These are phyloP conservation scores for Achatina immaculata DNA, from an alignment of 1,140 invertebrate genomes.

Conservation along the genomic window DNA sequence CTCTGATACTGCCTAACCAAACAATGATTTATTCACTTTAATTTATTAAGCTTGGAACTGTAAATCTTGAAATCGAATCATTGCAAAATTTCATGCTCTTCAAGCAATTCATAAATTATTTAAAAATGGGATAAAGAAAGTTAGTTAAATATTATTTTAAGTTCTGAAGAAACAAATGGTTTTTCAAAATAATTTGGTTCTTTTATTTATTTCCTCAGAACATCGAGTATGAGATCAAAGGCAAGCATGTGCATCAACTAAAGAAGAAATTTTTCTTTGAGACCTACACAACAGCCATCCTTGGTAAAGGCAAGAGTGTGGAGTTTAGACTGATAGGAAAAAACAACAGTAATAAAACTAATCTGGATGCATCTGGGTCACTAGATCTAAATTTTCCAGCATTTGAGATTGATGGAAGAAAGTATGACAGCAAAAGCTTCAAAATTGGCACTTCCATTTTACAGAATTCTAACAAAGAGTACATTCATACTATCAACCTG, in stretches of 20 bases:
- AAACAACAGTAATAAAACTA: constrained; percentile 10
- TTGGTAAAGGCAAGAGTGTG: constrained; percentile 39
- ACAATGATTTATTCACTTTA: no score
- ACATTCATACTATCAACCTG: constrained; percentile 23
- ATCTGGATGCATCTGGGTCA: neutral
- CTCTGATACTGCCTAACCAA: no score
- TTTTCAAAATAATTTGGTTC: no score
- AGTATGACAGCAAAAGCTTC: neutral
- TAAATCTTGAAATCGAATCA: no score
- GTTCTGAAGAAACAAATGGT: no score
- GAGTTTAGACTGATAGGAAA: constrained; percentile 13
- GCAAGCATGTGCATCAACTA: constrained; percentile 40
- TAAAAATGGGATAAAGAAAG: no score
- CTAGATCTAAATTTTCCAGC: constrained; percentile 18
- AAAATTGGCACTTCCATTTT: neutral
- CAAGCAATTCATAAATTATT: no score
- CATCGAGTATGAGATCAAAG: constrained; percentile 43
- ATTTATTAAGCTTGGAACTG: no score
- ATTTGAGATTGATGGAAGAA: neutral
- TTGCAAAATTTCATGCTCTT: no score
- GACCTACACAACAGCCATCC: constrained; percentile 30
- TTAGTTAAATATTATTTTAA: no score
- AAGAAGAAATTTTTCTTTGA: constrained; percentile 23
- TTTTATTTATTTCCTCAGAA: constrained; percentile 33
- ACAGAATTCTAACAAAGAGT: constrained; percentile 22